phyloP scores from a whole-genome alignment of 2,113 vertebrate genomes.

The Pseudois nayaur region DNA sequence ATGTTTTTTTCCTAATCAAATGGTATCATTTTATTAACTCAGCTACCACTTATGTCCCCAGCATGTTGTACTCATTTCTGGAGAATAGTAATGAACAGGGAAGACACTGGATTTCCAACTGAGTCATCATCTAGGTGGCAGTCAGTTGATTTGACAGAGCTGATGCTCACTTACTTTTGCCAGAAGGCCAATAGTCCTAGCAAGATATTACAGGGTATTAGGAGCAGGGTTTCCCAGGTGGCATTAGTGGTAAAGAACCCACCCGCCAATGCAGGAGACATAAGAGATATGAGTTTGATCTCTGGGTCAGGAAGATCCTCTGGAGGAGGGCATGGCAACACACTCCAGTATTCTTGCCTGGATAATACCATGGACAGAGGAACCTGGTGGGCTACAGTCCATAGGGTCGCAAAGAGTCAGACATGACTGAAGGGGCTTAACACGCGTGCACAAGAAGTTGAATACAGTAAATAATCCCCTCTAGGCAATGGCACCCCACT shows the following conservation, averaged over 20 bases:
- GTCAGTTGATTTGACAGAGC: background rate
- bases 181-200: background rate
- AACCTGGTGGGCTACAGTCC: background rate
- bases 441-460: accelerated
- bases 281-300: background rate
- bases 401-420: background rate
- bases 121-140: background rate
- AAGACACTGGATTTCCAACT: background rate
- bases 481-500: background rate
- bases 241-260: background rate
- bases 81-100: background rate
- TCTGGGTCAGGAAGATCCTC: background rate
- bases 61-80: background rate
- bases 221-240: background rate
- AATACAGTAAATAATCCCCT: background rate
- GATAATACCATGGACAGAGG: background rate
- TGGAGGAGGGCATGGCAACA: background rate
- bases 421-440: background rate
- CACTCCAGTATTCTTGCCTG: background rate
- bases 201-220: background rate
- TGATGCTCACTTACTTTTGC: background rate
- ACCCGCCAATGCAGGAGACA: background rate
- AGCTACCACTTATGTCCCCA: background rate
- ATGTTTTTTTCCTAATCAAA: background rate
- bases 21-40: background rate